Base-by-base conservation (phyloP, 2,888 invertebrate genomes). In the Microdon myrmicae region DNA sequence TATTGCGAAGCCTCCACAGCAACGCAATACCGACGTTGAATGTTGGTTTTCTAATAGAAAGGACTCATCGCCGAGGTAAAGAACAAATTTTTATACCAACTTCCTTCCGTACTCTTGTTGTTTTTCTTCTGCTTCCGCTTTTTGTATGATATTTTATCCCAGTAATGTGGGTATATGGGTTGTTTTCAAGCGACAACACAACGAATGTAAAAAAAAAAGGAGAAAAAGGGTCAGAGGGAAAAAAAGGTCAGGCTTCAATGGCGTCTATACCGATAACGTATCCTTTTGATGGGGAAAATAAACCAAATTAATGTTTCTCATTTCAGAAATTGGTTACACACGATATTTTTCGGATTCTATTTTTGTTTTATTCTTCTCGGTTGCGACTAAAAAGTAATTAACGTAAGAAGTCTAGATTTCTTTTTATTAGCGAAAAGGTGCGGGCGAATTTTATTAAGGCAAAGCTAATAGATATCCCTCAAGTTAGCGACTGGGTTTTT, bases 181-280 rank as follows among this genome's bases (percentile, higher is more conserved):
- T 51, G 55, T 32, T 64, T 43, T 56, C 45, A 56, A 56, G 49
- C 23, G 45, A 56, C 29, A 20, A 22, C n/a, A n/a, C n/a, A n/a
- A n/a, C n/a, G n/a, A n/a, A n/a, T n/a, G n/a, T n/a, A n/a, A n/a
- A n/a, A n/a, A n/a, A n/a, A n/a, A n/a, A n/a, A n/a, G n/a, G n/a
- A n/a, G n/a, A n/a, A n/a, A n/a, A n/a, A n/a, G n/a, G n/a, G n/a
- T n/a, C n/a, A n/a, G n/a, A n/a, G n/a, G n/a, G n/a, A n/a, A n/a
- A n/a, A n/a, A n/a, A n/a, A n/a, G n/a, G n/a, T n/a, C n/a, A n/a
- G n/a, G n/a, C n/a, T n/a, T n/a, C n/a, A n/a, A n/a, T n/a, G n/a
- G n/a, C n/a, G n/a, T n/a, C n/a, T n/a, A n/a, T n/a, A n/a, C n/a
- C n/a, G n/a, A n/a, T n/a, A n/a, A n/a, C n/a, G n/a, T n/a, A n/a